Conservation (phyloP, 2,888 invertebrate species). For the Nipponacmea schrenckii region DNA sequence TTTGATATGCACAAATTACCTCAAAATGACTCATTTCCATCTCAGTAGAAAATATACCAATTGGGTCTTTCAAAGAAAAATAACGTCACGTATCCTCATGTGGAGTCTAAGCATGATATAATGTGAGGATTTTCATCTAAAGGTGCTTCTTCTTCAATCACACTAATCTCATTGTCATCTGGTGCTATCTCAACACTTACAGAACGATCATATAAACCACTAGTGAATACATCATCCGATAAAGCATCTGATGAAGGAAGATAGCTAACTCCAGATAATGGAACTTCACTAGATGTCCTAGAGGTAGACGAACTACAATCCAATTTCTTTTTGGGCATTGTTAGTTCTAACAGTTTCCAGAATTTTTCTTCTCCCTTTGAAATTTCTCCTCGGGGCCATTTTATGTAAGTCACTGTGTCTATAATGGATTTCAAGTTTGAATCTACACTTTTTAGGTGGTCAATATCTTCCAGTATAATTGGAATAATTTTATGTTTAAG, state of each 20-base stretch:
- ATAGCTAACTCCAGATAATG: constrained; percentile 7
- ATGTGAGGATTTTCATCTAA: too few species aligned
- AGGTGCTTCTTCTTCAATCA: background rate
- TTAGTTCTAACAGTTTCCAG: constrained; percentile 46
- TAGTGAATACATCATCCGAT: constrained; percentile 20
- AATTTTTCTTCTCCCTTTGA: constrained; percentile 38
- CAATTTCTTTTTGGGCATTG: constrained; percentile 44
- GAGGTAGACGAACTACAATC: constrained; percentile 11
- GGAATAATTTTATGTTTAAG: constrained; percentile 55
- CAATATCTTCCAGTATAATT: constrained; percentile 44
- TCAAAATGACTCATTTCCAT: too few species aligned
- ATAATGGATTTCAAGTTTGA: constrained; percentile 45
- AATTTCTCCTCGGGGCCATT: constrained; percentile 43
- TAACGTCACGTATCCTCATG: too few species aligned
- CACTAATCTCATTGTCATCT: background rate
- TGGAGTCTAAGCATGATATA: too few species aligned
- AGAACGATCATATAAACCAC: background rate
- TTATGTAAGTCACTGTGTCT: constrained; percentile 46
- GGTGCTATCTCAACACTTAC: background rate
- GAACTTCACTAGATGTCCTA: constrained; percentile 16
- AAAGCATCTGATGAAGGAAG: constrained; percentile 8
- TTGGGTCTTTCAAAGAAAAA: too few species aligned
- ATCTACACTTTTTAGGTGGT: constrained; percentile 36
- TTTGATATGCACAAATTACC: too few species aligned
- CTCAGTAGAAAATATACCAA: too few species aligned